phyloP scores from a whole-genome alignment of 2,888 invertebrate genomes.

The Lepidonotus clava region DNA sequence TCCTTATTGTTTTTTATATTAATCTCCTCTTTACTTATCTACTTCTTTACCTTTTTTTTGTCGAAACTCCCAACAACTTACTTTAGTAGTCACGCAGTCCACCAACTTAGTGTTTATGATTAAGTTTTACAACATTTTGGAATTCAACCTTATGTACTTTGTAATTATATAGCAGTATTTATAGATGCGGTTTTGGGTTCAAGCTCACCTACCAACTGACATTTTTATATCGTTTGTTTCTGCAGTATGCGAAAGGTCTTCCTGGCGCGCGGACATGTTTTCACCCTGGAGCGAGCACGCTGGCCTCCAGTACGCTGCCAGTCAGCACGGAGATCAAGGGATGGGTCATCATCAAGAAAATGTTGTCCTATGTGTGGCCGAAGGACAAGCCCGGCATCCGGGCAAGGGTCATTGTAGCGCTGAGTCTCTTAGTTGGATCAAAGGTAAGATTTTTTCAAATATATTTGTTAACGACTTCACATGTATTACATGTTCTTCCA shows the following conservation, averaged over 20 bases:
- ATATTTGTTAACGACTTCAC: too few relatives aligned
- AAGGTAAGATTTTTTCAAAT: constrained; percentile 81
- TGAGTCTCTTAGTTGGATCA: constrained; percentile 81
- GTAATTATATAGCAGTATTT: too few relatives aligned
- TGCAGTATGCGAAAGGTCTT: constrained; percentile 22
- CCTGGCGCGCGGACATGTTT: constrained; percentile 88
- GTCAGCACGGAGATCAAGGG: constrained; percentile 81
- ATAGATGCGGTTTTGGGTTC: too few relatives aligned
- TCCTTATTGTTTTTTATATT: too few relatives aligned
- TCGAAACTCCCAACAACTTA: too few relatives aligned
- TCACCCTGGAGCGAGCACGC: constrained; percentile 91
- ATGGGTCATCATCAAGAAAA: constrained; percentile 90
- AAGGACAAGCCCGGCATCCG: constrained; percentile 89
- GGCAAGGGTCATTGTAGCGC: constrained; percentile 90
- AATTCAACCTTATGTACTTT: too few relatives aligned
- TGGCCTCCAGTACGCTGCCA: constrained; percentile 79
- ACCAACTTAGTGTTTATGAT: too few relatives aligned
- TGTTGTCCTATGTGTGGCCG: constrained; percentile 97
- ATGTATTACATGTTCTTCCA: too few relatives aligned
- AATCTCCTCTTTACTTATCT: too few relatives aligned
- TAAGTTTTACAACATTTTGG: too few relatives aligned
- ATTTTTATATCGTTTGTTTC: neutral
- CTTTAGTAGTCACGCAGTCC: too few relatives aligned
- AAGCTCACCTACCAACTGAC: neutral
- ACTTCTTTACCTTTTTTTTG: too few relatives aligned